Evolutionary conservation across 2,113 vertebrate genomes (phyloP), one percentile per base, ranked within the genome.

Genomic region (Paradoxurus hermaphroditus): DNA sequence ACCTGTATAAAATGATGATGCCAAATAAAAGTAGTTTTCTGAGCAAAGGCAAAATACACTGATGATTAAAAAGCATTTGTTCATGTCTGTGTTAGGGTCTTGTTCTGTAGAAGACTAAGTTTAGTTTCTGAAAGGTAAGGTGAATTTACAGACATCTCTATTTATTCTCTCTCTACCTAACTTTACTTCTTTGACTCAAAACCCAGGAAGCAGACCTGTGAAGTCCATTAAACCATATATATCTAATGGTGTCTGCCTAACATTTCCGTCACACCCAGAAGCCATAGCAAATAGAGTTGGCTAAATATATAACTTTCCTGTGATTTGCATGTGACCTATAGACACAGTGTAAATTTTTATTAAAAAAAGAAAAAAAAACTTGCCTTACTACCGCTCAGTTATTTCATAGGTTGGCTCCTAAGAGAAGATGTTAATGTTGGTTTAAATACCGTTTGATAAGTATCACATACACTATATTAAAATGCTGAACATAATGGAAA

Each of bases 61-160:
- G 16, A n/a, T 84, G 46, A 84, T 86, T 91, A 63, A 91, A 94
- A 86, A 65, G 25, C 23, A 29, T 86, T 90, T 92, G 29, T 73
- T 93, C 49, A 18, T 90, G 70, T 83, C 16, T 87, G 12, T 51
- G 41, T 39, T 82, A 53, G 72, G n/a, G 4, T 93, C 31, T 44
- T 46, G 7, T 70, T 95, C 19, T 29, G n/a, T 84, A 7, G 63
- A 93, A 86, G 36, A 23, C 59, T 73, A 46, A 36, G 27, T 88
- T 95, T 97, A 62, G 31, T 51, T 94, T 96, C 77, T 97, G 41
- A 85, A 94, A 93, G 41, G 16, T 59, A 82, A 90, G 5, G 4
- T 46, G 75, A 85, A 72, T 73, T 73, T 83, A 29, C 1, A 91
- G 23, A 44, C 25, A 92, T 67, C 70, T 87, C 41, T 31, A 18